These are phyloP conservation scores for Saimiri boliviensis DNA, from an alignment of 2,113 vertebrate genomes.

Conservation along the genomic window DNA sequence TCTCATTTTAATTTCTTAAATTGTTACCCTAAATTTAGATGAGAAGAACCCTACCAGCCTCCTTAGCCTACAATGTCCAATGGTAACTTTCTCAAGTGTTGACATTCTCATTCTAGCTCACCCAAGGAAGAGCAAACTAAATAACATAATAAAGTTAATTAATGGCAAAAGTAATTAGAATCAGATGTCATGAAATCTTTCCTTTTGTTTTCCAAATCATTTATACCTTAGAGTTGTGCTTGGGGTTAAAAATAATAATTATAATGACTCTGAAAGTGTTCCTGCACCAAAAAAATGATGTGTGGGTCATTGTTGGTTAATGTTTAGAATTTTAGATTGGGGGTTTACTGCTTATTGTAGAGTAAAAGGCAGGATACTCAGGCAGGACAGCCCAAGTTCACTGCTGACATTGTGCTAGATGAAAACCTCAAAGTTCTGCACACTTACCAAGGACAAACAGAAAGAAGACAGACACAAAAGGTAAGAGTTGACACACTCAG, in stretches of 20 bases:
- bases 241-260: background rate
- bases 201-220: conserved; percentile 27
- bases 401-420: background rate
- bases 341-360: background rate
- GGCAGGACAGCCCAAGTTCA: background rate
- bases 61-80: background rate
- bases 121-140: background rate
- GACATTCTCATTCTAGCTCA: background rate
- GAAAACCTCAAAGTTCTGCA: background rate
- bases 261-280: background rate
- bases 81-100: background rate
- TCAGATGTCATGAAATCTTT: background rate
- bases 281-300: background rate
- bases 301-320: background rate
- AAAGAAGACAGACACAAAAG: background rate
- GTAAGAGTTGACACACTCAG: background rate
- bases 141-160: background rate
- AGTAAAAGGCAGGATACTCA: background rate
- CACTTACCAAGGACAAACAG: background rate
- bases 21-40: background rate
- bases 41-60: background rate
- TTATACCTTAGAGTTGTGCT: background rate
- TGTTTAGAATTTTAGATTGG: background rate
- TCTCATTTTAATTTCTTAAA: background rate
- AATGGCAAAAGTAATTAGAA: background rate